Conservation (phyloP, 1,140 invertebrate genomes). For the Zaprionus kolodkinae region DNA sequence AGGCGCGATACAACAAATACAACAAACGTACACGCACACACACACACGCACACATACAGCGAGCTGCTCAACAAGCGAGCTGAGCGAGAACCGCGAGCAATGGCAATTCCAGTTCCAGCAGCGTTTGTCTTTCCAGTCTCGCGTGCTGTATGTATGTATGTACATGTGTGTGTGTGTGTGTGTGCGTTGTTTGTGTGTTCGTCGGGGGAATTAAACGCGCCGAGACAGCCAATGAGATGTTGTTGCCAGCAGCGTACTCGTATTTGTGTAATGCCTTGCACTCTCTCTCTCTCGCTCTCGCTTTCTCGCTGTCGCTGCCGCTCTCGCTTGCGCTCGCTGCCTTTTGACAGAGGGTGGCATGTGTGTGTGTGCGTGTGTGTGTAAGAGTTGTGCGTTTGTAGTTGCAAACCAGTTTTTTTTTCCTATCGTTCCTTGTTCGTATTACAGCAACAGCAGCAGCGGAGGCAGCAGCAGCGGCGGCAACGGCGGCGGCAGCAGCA, state of each 20-base stretch:
- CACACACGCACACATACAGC: conserved; percentile 7
- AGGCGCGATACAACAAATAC: conserved; percentile 68
- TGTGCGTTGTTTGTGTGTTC: conserved; percentile 50
- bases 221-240: conserved; percentile 83
- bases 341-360: conserved; percentile 72
- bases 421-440: conserved; percentile 10
- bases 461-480: conserved; percentile 45
- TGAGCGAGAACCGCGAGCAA: conserved; percentile 18
- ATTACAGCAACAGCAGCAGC: conserved; percentile 45
- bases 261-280: conserved; percentile 68
- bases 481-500: conserved; percentile 43
- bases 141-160: conserved; percentile 46
- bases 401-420: conserved; percentile 68
- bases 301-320: conserved; percentile 48
- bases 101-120: conserved; percentile 58
- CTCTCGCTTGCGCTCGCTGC: conserved; percentile 33
- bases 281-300: conserved; percentile 59
- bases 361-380: conserved; percentile 27
- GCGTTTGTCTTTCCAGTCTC: conserved; percentile 59
- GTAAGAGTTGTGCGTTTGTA: conserved; percentile 31
- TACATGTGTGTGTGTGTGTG: conserved; percentile 44
- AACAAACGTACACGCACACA: conserved; percentile 45
- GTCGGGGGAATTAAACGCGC: conserved; percentile 54
- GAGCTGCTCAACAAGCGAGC: conserved; percentile 27
- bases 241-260: conserved; percentile 63